Conservation (phyloP, 1,140 invertebrate genomes). For the Choristoneura fumiferana region DNA sequence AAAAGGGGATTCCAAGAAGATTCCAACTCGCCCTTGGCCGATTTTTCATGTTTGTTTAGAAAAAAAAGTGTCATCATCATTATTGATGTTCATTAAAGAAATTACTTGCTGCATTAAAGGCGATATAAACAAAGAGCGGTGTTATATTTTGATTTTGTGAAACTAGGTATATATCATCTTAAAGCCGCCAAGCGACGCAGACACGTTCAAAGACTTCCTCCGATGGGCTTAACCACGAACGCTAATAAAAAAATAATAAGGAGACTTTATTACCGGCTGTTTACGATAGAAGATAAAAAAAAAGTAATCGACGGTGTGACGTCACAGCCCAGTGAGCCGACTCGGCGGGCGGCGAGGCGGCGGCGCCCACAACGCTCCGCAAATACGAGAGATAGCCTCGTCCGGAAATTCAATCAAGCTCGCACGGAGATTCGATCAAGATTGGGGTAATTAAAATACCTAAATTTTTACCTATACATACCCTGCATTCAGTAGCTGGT, state of each 20-base stretch:
- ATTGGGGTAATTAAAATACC: slow-evolving; percentile 76
- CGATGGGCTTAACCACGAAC: slow-evolving; percentile 18
- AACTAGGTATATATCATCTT: background rate
- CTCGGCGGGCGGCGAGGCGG: slow-evolving; percentile 36
- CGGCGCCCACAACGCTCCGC: slow-evolving; percentile 57
- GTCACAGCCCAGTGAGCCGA: slow-evolving; percentile 68
- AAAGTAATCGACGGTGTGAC: slow-evolving; percentile 69
- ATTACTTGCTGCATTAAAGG: too few relatives aligned
- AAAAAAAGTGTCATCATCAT: too few relatives aligned
- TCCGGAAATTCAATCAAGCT: slow-evolving; percentile 75
- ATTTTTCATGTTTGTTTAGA: too few relatives aligned
- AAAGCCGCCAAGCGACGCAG: background rate
- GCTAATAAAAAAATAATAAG: slow-evolving; percentile 42
- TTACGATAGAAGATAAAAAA: slow-evolving; percentile 69
- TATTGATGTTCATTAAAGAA: too few relatives aligned
- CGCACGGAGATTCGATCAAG: slow-evolving; percentile 74
- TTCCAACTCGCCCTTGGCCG: too few relatives aligned
- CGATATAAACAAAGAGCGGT: too few relatives aligned
- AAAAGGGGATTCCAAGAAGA: too few relatives aligned
- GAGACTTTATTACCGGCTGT: slow-evolving; percentile 65
- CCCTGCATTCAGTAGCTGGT: slow-evolving; percentile 19
- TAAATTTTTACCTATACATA: slow-evolving; percentile 59
- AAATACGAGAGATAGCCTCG: slow-evolving; percentile 71
- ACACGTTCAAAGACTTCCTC: slow-evolving; percentile 10
- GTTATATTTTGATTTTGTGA: too few relatives aligned